phyloP scores from a whole-genome alignment of 2,113 vertebrate species.

The Tretioscincus oriximinensis region DNA sequence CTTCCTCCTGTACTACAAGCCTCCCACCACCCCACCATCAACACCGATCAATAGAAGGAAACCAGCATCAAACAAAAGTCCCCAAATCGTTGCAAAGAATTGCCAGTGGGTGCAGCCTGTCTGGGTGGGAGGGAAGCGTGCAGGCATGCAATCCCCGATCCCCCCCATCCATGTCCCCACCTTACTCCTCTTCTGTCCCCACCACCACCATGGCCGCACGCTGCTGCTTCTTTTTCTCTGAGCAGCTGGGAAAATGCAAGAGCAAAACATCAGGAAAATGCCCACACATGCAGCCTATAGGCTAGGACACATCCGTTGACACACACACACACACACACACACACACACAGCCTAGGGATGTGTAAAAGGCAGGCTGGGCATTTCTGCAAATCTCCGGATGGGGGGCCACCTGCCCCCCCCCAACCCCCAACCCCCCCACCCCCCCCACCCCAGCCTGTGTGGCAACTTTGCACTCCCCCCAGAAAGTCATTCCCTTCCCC shows the following conservation, averaged over 20 bases:
- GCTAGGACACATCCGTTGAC: conserved; percentile 35
- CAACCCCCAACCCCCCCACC: conserved; percentile 36
- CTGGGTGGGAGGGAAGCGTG: conserved; percentile 32
- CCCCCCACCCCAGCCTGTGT: conserved; percentile 47
- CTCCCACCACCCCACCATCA: conserved; percentile 8
- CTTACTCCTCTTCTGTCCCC: conserved; percentile 23
- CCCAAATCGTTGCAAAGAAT: conserved; percentile 41
- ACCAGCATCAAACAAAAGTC: conserved; percentile 13
- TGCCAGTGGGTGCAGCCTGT: conserved; percentile 52
- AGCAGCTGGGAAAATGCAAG: conserved; percentile 18
- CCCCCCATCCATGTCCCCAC: background rate
- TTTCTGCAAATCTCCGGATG: background rate
- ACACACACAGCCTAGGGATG: background rate
- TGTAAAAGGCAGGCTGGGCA: conserved; percentile 18
- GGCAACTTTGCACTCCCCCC: conserved; percentile 69
- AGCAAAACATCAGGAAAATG: background rate
- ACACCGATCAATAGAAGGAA: background rate
- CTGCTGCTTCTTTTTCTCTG: background rate
- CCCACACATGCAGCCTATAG: conserved; percentile 12
- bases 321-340: background rate
- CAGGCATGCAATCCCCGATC: background rate
- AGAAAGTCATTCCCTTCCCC: conserved; percentile 38
- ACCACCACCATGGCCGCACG: background rate
- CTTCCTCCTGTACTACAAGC: conserved; percentile 9
- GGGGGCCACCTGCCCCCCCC: conserved; percentile 23